These are phyloP conservation scores for Chelmon rostratus DNA, from an alignment of 2,797 vertebrate genomes.

Conservation along the genomic window DNA sequence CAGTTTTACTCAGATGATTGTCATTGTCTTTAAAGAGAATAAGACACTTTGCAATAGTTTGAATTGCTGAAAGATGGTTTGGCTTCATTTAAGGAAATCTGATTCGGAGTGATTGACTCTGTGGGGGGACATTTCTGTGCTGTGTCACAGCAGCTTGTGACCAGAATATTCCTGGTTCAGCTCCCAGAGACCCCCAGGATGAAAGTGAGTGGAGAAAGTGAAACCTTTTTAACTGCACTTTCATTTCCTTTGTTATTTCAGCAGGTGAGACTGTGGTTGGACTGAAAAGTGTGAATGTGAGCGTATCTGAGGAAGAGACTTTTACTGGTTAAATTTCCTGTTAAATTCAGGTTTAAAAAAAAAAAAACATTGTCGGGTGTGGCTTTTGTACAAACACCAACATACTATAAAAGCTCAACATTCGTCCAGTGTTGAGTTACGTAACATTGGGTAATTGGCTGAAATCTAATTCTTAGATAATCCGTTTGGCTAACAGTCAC, in stretches of 20 bases:
- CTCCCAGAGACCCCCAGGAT: not conserved
- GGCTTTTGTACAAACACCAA: not conserved
- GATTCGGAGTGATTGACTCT: not conserved
- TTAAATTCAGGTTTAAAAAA: not conserved
- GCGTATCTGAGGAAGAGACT: not conserved
- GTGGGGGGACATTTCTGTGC: slow-evolving; percentile 1
- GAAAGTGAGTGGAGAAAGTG: not conserved
- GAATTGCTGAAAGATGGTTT: not conserved
- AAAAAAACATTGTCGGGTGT: not conserved
- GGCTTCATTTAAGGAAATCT: not conserved
- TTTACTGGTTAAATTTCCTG: not conserved
- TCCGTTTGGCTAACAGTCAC: slow-evolving; percentile 23
- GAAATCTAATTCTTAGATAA: slow-evolving; percentile 15
- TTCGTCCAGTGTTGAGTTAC: slow-evolving; percentile 9
- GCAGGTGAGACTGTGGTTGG: not conserved
- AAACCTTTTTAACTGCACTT: not conserved
- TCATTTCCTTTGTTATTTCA: not conserved
- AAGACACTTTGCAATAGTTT: too few species aligned
- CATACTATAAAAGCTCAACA: not conserved
- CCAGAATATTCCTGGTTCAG: not conserved
- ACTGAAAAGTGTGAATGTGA: slow-evolving; percentile 20
- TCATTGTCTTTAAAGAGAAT: not conserved
- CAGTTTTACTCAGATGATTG: not conserved
- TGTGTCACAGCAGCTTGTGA: not conserved
- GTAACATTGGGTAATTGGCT: slow-evolving; percentile 31